These are phyloP conservation scores for Lepus townsendii DNA, from an alignment of 2,797 vertebrate species.

Conservation along the genomic window DNA sequence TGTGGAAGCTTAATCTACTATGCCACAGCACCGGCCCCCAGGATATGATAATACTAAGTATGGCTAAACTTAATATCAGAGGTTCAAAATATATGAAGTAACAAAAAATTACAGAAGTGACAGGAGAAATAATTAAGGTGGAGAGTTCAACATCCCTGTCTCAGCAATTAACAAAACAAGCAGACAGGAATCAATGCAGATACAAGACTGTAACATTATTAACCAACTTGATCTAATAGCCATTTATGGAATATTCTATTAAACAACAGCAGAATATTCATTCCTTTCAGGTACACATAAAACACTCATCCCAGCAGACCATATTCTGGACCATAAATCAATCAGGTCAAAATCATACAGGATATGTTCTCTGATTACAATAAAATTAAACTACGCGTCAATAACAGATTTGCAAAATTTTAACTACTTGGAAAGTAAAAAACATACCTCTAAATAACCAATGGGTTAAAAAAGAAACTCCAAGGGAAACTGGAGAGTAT, in stretches of 20 bases:
- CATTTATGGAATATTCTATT: not conserved
- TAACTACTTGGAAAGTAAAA: constrained; percentile 52
- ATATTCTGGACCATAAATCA: not conserved
- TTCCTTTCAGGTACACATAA: not conserved
- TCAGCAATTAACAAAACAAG: not conserved
- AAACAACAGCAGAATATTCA: not conserved
- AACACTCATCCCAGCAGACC: not conserved
- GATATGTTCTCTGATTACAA: not conserved
- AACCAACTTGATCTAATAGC: not conserved
- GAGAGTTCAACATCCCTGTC: not conserved
- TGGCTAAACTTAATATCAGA: not conserved
- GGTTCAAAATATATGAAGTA: not conserved
- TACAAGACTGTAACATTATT: not conserved
- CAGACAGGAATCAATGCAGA: not conserved
- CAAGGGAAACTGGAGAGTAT: constrained; percentile 8
- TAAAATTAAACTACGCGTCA: not conserved
- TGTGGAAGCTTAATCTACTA: no score
- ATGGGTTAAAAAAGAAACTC: not conserved
- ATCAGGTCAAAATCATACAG: not conserved
- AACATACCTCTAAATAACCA: constrained; percentile 40
- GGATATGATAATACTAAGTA: not conserved
- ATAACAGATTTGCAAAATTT: constrained; percentile 15
- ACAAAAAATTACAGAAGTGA: not conserved
- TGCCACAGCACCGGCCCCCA: not conserved
- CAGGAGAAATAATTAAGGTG: not conserved